A percentile compares a stretch with the other conserved stretches of the same genome.
phyloP scores from a whole-genome alignment of 2,797 vertebrate species.

The Tenualosa ilisha region DNA sequence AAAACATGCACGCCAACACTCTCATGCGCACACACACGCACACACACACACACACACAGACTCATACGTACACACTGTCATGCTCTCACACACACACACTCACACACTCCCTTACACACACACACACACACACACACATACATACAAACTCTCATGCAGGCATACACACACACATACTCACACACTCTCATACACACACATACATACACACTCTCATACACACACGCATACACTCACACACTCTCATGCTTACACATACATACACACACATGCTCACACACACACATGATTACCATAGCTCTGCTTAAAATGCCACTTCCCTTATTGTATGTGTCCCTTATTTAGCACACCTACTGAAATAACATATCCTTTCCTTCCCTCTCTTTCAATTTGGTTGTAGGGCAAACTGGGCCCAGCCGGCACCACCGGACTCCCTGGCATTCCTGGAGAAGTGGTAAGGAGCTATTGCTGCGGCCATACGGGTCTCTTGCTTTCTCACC shows the following conservation, averaged over 20 bases:
- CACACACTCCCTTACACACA: no score
- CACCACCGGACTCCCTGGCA: conserved; percentile 79
- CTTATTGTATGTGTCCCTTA: not conserved
- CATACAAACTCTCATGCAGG: no score
- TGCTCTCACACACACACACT: no score
- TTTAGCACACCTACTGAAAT: not conserved
- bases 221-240: no score
- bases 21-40: not conserved
- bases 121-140: no score
- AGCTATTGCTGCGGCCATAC: not conserved
- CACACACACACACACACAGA: not conserved
- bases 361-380: not conserved
- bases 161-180: no score
- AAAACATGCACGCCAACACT: not conserved
- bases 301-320: not conserved
- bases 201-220: no score
- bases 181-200: no score
- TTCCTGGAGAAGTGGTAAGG: conserved; percentile 86
- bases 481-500: not conserved
- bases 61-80: not conserved
- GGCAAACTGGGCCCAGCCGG: conserved; percentile 84
- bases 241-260: no score
- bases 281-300: not conserved
- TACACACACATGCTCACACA: no score
- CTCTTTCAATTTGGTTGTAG: conserved; percentile 64